Evolutionary conservation across 2,113 vertebrate genomes (phyloP).

Genomic region (Charadrius vociferus): DNA sequence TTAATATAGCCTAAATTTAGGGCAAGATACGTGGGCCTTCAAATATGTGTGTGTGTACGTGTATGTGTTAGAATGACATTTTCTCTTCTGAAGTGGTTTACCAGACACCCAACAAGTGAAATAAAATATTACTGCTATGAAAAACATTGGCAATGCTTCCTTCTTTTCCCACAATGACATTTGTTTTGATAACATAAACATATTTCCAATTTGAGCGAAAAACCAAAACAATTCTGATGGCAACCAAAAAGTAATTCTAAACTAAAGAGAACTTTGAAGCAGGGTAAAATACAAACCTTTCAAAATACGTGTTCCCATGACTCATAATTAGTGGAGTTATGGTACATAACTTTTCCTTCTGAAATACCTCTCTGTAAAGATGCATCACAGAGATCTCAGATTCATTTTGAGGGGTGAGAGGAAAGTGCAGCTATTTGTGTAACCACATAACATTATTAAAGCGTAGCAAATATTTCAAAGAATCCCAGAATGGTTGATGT

Average conservation of each 20-base stretch:
- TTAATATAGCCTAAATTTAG: background rate
- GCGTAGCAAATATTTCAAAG: background rate
- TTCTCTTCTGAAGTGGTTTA: background rate
- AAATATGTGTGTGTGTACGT: background rate
- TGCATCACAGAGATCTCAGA: background rate
- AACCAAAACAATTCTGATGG: background rate
- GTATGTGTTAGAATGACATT: background rate
- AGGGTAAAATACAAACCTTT: background rate
- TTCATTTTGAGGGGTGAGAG: background rate
- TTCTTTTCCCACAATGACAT: background rate
- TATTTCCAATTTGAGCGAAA: slow-evolving; percentile 6
- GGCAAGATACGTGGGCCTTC: background rate
- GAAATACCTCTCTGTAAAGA: background rate
- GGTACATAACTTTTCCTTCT: background rate
- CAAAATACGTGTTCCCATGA: background rate
- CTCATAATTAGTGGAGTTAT: background rate
- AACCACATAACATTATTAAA: background rate
- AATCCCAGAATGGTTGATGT: background rate
- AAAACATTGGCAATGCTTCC: background rate
- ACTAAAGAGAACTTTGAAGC: background rate
- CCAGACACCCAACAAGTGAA: background rate
- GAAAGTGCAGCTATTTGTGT: background rate
- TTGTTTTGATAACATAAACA: slow-evolving; percentile 9
- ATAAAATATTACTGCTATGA: background rate
- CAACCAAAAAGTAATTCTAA: background rate